Evolutionary conservation across 2,888 invertebrate genomes (phyloP).

Genomic region (Tillus elongatus): DNA sequence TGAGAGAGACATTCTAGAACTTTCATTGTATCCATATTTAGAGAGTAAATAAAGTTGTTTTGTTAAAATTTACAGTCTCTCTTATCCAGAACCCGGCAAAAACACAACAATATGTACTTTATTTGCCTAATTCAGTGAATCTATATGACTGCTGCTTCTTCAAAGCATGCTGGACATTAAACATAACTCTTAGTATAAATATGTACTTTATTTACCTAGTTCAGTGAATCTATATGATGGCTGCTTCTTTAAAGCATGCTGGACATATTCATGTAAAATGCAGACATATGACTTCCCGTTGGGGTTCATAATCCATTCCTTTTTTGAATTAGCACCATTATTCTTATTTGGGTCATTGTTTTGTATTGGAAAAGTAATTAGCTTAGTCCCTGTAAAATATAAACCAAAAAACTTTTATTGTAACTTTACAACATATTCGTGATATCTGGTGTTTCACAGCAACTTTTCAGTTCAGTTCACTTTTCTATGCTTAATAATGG

Average conservation of each 20-base stretch:
- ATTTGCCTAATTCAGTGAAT: conserved; percentile 74
- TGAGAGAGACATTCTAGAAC: too few relatives aligned
- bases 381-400: conserved; percentile 55
- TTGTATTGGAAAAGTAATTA: conserved; percentile 80
- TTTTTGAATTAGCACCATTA: conserved; percentile 42
- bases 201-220: conserved; percentile 49
- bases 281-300: conserved; percentile 92
- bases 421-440: conserved; percentile 6
- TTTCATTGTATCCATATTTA: too few relatives aligned
- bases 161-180: conserved; percentile 88
- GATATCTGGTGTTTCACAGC: background rate
- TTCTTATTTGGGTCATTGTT: conserved; percentile 37
- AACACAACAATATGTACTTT: too few relatives aligned
- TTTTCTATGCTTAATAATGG: too few relatives aligned
- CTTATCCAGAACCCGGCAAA: too few relatives aligned
- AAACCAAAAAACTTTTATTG: too few relatives aligned
- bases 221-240: conserved; percentile 90
- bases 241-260: conserved; percentile 87
- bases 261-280: conserved; percentile 95
- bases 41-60: too few relatives aligned
- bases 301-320: conserved; percentile 96
- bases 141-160: conserved; percentile 89
- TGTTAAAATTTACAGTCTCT: too few relatives aligned
- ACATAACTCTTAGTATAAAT: too few relatives aligned
- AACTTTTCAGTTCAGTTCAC: too few relatives aligned